Percentiles rank a stretch among this genome's conserved stretches.
phyloP scores from a whole-genome alignment of 2,888 invertebrate species.

The Hylaea fasciaria region DNA sequence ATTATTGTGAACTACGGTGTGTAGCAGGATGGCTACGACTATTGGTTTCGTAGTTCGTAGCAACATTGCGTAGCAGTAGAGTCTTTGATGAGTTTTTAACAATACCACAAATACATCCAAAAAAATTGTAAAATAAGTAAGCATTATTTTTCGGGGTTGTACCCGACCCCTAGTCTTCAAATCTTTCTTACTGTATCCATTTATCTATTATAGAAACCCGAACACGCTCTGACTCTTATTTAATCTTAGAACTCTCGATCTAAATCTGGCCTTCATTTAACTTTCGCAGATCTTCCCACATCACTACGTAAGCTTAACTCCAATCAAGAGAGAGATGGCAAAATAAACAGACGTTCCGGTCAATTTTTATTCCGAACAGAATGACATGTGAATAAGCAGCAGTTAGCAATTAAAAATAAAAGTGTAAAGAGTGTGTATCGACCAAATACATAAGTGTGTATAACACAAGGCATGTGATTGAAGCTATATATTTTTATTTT shows the following conservation, averaged over 20 bases:
- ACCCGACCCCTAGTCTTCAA: too few relatives aligned
- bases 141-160: too few relatives aligned
- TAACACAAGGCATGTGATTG: too few relatives aligned
- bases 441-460: too few relatives aligned
- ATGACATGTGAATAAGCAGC: not conserved
- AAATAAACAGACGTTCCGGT: constrained; percentile 5
- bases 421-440: too few relatives aligned
- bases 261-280: constrained; percentile 32
- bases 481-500: too few relatives aligned
- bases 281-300: constrained; percentile 34
- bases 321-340: constrained; percentile 33
- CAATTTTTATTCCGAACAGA: not conserved
- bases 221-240: not conserved
- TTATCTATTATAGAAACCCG: too few relatives aligned
- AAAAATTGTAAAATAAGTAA: too few relatives aligned
- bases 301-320: constrained; percentile 34
- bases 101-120: too few relatives aligned
- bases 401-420: too few relatives aligned
- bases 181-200: too few relatives aligned
- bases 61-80: not conserved
- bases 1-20: too few relatives aligned
- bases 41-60: not conserved
- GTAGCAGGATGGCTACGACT: not conserved
- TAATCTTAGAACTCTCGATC: constrained; percentile 2
- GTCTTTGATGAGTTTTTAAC: not conserved